These are phyloP conservation scores for Muschampia plurimacula DNA, from an alignment of 2,888 invertebrate genomes.

Conservation along the genomic window DNA sequence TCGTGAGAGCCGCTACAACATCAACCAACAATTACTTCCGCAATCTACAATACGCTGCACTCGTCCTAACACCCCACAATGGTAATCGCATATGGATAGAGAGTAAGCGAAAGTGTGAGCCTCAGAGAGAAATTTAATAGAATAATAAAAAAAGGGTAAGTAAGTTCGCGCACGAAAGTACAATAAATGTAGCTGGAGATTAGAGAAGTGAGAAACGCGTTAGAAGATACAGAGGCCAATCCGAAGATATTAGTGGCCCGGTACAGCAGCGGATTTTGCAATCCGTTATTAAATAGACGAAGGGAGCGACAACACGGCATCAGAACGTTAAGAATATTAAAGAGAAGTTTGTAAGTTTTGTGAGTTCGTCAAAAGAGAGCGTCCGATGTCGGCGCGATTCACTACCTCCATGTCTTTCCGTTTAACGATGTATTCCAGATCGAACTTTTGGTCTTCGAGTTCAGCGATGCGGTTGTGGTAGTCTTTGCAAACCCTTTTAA, in stretches of 20 bases:
- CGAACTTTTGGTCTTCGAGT: slow-evolving; percentile 98
- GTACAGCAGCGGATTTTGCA: slow-evolving; percentile 62
- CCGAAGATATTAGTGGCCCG: slow-evolving; percentile 53
- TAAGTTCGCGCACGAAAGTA: slow-evolving; percentile 65
- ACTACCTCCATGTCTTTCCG: slow-evolving; percentile 99
- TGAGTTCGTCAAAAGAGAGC: slow-evolving; percentile 75
- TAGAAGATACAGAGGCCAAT: slow-evolving; percentile 66
- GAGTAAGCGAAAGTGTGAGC: slow-evolving; percentile 70
- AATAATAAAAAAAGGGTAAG: slow-evolving; percentile 66
- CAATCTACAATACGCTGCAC: slow-evolving; percentile 48
- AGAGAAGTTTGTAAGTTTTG: slow-evolving; percentile 75
- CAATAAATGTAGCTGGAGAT: slow-evolving; percentile 72
- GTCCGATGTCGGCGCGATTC: slow-evolving; percentile 66
- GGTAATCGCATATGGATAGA: slow-evolving; percentile 63
- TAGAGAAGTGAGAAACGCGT: slow-evolving; percentile 71
- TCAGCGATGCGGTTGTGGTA: slow-evolving; percentile 95
- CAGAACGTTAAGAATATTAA: slow-evolving; percentile 65
- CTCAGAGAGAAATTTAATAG: slow-evolving; percentile 62
- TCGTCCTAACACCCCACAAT: slow-evolving; percentile 48
- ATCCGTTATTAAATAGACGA: slow-evolving; percentile 72
- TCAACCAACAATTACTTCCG: slow-evolving; percentile 76
- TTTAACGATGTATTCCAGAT: slow-evolving; percentile 99
- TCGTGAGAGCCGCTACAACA: slow-evolving; percentile 87
- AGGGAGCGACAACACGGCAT: slow-evolving; percentile 74
- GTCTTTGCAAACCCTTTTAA: slow-evolving; percentile 91